Conservation (phyloP, 2,888 invertebrate genomes). For the Microchrysa polita region DNA sequence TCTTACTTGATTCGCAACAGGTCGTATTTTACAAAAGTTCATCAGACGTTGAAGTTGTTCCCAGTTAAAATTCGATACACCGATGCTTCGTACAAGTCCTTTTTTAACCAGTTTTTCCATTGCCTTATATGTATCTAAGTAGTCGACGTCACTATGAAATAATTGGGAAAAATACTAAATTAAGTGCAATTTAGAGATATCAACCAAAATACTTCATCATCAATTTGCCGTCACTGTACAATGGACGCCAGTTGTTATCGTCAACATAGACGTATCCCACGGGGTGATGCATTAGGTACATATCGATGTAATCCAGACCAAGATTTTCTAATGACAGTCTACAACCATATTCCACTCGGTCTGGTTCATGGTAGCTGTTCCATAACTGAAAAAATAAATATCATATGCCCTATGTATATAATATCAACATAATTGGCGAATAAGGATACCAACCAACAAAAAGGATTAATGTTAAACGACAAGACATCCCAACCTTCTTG, state of each 20-base stretch:
- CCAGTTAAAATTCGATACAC: slow-evolving; percentile 88
- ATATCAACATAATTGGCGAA: no score
- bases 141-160: slow-evolving; percentile 72
- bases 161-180: slow-evolving; percentile 3
- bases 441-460: no score
- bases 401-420: no score
- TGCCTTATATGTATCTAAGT: slow-evolving; percentile 80
- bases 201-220: not conserved
- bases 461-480: no score
- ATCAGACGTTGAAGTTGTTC: slow-evolving; percentile 78
- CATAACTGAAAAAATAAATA: slow-evolving; percentile 56
- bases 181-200: slow-evolving; percentile 52
- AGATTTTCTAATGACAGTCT: slow-evolving; percentile 71
- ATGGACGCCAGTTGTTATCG: slow-evolving; percentile 55
- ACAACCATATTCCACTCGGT: slow-evolving; percentile 72
- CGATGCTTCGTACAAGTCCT: slow-evolving; percentile 80
- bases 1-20: slow-evolving; percentile 70
- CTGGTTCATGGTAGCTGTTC: slow-evolving; percentile 67
- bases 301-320: slow-evolving; percentile 78
- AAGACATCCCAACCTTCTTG: no score
- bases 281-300: slow-evolving; percentile 86
- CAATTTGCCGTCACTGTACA: slow-evolving; percentile 50
- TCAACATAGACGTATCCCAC: slow-evolving; percentile 69
- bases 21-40: slow-evolving; percentile 72
- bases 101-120: slow-evolving; percentile 78